Percentiles rank a stretch among this genome's conserved stretches.
phyloP scores from a whole-genome alignment of 2,797 vertebrate genomes.

The Danio albolineatus region DNA sequence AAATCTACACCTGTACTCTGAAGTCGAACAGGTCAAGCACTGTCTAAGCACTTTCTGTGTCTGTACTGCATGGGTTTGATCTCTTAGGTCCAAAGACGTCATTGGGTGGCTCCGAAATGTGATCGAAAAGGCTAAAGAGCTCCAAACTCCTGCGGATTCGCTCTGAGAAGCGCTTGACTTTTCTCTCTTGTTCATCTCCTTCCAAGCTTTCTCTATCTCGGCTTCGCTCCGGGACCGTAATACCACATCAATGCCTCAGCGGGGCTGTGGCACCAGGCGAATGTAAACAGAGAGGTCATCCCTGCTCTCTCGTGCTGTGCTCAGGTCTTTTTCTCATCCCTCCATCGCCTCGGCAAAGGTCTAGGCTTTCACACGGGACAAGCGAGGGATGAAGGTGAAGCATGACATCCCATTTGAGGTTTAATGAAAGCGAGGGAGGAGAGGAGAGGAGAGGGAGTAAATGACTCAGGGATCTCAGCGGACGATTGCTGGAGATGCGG shows the following conservation, averaged over 20 bases:
- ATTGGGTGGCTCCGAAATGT: conserved; percentile 23
- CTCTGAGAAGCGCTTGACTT: conserved; percentile 66
- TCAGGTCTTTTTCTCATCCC: conserved; percentile 52
- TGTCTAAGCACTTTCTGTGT: conserved; percentile 26
- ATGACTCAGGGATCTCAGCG: conserved; percentile 29
- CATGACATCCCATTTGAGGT: conserved; percentile 72
- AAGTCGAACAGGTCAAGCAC: conserved; percentile 19
- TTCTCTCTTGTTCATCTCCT: conserved; percentile 57
- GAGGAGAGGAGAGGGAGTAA: conserved; percentile 26
- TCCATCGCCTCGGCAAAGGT: conserved; percentile 45
- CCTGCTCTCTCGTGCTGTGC: conserved; percentile 69
- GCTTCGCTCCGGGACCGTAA: conserved; percentile 65
- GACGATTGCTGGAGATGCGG: conserved; percentile 23
- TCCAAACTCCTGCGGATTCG: conserved; percentile 68
- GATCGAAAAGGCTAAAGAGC: conserved; percentile 67
- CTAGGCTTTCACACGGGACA: conserved; percentile 65
- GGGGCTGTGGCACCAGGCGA: conserved; percentile 84
- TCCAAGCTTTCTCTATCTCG: conserved; percentile 58
- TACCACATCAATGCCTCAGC: conserved; percentile 85
- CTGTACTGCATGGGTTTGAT: conserved; percentile 48
- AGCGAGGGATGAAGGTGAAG: conserved; percentile 77
- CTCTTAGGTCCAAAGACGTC: conserved; percentile 17
- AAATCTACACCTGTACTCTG: conserved; percentile 6
- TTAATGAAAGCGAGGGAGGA: conserved; percentile 48
- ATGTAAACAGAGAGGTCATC: conserved; percentile 82